These are phyloP conservation scores for Trilocha varians DNA, from an alignment of 2,888 invertebrate genomes.

Conservation along the genomic window DNA sequence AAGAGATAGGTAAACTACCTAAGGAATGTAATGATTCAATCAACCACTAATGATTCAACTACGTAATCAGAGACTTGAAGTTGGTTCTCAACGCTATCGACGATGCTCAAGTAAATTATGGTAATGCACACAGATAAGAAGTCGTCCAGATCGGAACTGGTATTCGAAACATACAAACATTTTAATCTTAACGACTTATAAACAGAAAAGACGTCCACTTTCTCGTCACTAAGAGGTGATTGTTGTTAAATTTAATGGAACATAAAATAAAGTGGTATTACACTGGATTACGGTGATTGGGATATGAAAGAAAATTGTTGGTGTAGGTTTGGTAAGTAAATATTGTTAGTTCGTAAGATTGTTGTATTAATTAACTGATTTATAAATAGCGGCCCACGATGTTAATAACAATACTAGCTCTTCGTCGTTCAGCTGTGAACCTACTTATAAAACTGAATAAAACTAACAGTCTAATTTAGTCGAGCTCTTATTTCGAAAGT, in stretches of 20 bases:
- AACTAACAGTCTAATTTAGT: too few species aligned
- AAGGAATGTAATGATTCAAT: background rate
- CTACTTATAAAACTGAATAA: too few species aligned
- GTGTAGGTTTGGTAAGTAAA: too few species aligned
- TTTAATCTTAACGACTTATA: slow-evolving; percentile 58
- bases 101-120: slow-evolving; percentile 39
- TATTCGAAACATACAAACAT: slow-evolving; percentile 30
- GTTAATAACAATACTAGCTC: too few species aligned
- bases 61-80: background rate
- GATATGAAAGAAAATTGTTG: slow-evolving; percentile 4
- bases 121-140: slow-evolving; percentile 36
- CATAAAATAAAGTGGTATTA: slow-evolving; percentile 58
- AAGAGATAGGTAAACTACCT: background rate
- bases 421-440: too few species aligned
- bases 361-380: too few species aligned
- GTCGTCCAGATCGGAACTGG: slow-evolving; percentile 17
- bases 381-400: too few species aligned
- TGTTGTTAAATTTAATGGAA: slow-evolving; percentile 67
- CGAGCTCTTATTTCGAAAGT: too few species aligned
- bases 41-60: background rate
- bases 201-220: slow-evolving; percentile 60
- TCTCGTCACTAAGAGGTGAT: slow-evolving; percentile 60
- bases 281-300: slow-evolving; percentile 45
- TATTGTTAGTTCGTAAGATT: too few species aligned
- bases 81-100: slow-evolving; percentile 16